These are phyloP conservation scores for Trilocha varians DNA, from an alignment of 2,888 invertebrate species.

Conservation along the genomic window DNA sequence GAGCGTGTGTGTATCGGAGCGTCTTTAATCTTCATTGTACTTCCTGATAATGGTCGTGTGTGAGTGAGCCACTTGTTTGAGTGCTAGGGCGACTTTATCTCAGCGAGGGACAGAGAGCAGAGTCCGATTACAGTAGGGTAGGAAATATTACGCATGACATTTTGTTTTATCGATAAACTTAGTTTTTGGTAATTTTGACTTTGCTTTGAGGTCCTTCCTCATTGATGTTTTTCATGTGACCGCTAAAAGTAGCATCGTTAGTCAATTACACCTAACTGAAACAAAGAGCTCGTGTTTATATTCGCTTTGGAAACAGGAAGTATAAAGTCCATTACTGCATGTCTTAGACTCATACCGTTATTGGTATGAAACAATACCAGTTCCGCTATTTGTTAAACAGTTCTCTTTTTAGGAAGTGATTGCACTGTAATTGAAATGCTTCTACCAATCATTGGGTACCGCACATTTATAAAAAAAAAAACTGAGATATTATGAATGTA, in stretches of 20 bases:
- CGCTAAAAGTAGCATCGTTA: constrained; percentile 1
- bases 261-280: constrained; percentile 19
- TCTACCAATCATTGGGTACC: constrained; percentile 27
- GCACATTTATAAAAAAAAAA: constrained; percentile 18
- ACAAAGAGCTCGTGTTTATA: constrained; percentile 58
- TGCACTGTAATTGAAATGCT: constrained; percentile 36
- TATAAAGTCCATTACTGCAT: constrained; percentile 52
- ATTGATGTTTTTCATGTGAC: not conserved
- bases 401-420: constrained; percentile 60
- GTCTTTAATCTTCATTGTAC: constrained; percentile 71
- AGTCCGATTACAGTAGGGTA: constrained; percentile 66
- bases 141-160: constrained; percentile 20
- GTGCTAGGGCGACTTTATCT: constrained; percentile 71
- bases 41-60: constrained; percentile 62
- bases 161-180: constrained; percentile 33
- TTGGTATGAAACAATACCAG: constrained; percentile 67
- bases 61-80: constrained; percentile 72
- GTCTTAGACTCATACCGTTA: constrained; percentile 58
- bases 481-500: not conserved
- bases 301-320: constrained; percentile 69
- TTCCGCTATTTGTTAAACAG: constrained; percentile 67
- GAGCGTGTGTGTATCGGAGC: constrained; percentile 54
- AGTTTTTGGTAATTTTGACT: not conserved
- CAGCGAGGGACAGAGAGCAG: constrained; percentile 68
- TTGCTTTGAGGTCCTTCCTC: not conserved